These are phyloP conservation scores for Trichonephila clavipes DNA, from an alignment of 1,140 invertebrate genomes.

Conservation along the genomic window DNA sequence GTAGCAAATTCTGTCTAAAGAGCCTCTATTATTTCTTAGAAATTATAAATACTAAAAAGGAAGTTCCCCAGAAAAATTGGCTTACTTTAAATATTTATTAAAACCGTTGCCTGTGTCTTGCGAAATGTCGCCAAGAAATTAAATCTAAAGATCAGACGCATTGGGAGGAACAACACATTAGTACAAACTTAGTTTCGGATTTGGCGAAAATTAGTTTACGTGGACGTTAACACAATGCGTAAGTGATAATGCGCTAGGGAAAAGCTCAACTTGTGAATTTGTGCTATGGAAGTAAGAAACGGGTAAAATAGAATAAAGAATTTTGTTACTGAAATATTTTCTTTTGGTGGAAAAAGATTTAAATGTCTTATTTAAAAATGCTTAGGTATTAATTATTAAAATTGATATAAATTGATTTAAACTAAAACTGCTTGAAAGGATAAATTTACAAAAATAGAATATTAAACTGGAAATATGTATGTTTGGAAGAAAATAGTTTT, in stretches of 20 bases:
- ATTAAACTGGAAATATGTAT: no score
- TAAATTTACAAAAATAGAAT: no score
- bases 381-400: no score
- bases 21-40: neutral
- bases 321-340: no score
- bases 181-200: slow-evolving; percentile 27
- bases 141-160: slow-evolving; percentile 2
- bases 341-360: no score
- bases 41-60: slow-evolving; percentile 2
- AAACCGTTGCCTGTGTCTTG: neutral
- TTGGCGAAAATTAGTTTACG: slow-evolving; percentile 42
- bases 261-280: no score
- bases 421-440: no score
- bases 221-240: neutral
- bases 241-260: neutral
- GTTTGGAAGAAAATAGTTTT: no score
- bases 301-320: no score
- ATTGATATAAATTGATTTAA: no score
- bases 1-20: neutral
- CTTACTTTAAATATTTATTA: slow-evolving; percentile 41
- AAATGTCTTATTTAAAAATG: no score
- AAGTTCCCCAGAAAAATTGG: slow-evolving; percentile 19
- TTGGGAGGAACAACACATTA: neutral
- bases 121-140: slow-evolving; percentile 46
- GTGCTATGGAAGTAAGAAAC: no score